Base-by-base conservation (phyloP, 2,797 vertebrate species). In the Adrianichthys oophorus region DNA sequence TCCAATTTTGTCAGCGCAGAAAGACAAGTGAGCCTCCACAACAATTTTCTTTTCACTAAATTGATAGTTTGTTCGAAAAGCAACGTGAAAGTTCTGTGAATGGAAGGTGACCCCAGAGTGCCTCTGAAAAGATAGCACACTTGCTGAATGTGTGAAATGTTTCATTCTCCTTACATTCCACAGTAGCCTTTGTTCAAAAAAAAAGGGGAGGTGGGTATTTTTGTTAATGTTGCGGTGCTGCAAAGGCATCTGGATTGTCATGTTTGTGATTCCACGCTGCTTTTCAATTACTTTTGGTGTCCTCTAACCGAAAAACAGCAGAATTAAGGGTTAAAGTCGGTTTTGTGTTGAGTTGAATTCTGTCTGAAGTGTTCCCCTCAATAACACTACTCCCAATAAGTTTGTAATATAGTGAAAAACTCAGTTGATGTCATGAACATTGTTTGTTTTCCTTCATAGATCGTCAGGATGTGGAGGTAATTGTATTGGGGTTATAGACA, bases 21-120 rank as follows among this genome's bases (percentile, higher is more conserved):
- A 72, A 64, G 43, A 76, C 73, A 76, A 74, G 58, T 65, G 68
- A 72, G 73, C 45, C 59, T 57, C 45, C 51, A 52, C 52, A 60
- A 48, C 74, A 65, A 61, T 73, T 77, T 76, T 72, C 54, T 71
- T 76, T 70, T 57, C 44, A 21, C 60, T 58, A 58, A 79, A 82
- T 51, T 52, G 62, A 69, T 8, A 13, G 46, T 53, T 46, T 55
- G 67, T 72, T 53, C 40, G 66, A 70, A 56, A 70, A 63, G 50
- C 53, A 16, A 54, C 46, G 65, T 62, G 50, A 80, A 80, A 70
- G 71, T 70, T 68, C 60, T 78, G 61, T 76, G 72, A 79, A 78
- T 72, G 65, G 64, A 41, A n/a, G 59, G 55, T 63, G 67, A 82
- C 76, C 77, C 78, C 41, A 56, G 10, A 41, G 8, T 24, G 46